Conservation (phyloP, 2,888 invertebrate genomes). For the Patella caerulea region DNA sequence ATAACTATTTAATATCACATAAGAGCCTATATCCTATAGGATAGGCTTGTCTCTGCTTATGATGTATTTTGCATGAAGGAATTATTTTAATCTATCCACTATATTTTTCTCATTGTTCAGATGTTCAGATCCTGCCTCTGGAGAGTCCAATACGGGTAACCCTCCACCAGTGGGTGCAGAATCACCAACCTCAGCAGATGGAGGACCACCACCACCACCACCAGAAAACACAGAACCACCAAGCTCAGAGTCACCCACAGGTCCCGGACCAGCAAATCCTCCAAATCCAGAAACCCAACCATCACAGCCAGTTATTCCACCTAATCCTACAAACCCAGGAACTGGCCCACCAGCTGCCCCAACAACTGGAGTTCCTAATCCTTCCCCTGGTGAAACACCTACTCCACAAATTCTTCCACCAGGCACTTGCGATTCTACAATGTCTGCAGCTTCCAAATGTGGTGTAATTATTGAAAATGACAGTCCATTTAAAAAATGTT, state of each 20-base stretch:
- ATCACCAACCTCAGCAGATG: neutral
- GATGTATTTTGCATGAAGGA: too few relatives aligned
- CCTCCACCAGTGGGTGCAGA: neutral
- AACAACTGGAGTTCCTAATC: conserved; percentile 4
- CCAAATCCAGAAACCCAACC: neutral
- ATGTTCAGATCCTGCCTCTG: too few relatives aligned
- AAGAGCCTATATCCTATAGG: too few relatives aligned
- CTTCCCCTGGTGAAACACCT: neutral
- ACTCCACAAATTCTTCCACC: neutral
- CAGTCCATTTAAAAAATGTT: neutral
- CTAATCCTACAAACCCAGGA: neutral
- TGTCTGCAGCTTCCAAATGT: neutral
- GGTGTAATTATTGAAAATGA: neutral
- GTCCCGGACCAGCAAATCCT: neutral
- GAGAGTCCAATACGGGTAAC: neutral
- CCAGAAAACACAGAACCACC: neutral
- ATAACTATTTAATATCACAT: too few relatives aligned
- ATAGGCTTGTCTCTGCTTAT: too few relatives aligned
- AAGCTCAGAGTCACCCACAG: neutral
- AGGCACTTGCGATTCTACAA: neutral
- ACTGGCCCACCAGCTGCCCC: neutral
- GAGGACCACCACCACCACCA: neutral
- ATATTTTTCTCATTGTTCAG: too few relatives aligned
- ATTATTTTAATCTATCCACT: too few relatives aligned
- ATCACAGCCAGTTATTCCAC: neutral